Evolutionary conservation across 2,113 vertebrate species (phyloP), one percentile per base, ranked within the genome.

Genomic region (Cyprinodon tularosa): DNA sequence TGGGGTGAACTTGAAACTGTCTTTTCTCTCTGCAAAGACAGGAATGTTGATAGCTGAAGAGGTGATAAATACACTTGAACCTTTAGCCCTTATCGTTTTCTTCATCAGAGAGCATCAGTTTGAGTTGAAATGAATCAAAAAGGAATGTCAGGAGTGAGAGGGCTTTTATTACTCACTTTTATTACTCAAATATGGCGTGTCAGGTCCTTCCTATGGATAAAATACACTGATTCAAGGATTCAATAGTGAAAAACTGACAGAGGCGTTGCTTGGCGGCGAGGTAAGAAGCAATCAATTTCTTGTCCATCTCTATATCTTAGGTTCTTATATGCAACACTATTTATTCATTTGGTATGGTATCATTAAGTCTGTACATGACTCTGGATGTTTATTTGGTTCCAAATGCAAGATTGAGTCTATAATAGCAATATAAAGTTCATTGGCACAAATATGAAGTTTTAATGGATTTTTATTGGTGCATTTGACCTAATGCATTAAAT

Each of bases 121-220:
- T 76, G 76, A 70, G 76, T 69, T 76, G 47, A 80, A 72, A 77
- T 68, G 13, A 79, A 78, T 37, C 69, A 62, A 68, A 67, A 57
- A 57, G 15, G 39, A 66, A 50, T 53, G 50, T 68, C 14, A 66
- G 66, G 38, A 36, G 20, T 4, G 71, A 64, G 48, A 10, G 39
- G 84, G 53, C 78, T 88, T 78, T 88, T 78, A 79, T 74, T 75
- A 80, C 75, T 50, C 62, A 77, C 53, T 82, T 85, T 29, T 29
- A 29, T 29, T 29, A 29, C 29, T 29, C 1, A 29, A 72, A 72
- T 80, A 68, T 48, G 15, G 45, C 66, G 50, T 78, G 78, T 83
- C 76, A 65, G 14, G 66, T 88, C 78, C 77, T 83, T 66, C 50
- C 73, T 68, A 59, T 68, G 80, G 73, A 85, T 82, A 70, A 85